phyloP scores from a whole-genome alignment of 1,140 invertebrate genomes.

The Pollicipes pollicipes region DNA sequence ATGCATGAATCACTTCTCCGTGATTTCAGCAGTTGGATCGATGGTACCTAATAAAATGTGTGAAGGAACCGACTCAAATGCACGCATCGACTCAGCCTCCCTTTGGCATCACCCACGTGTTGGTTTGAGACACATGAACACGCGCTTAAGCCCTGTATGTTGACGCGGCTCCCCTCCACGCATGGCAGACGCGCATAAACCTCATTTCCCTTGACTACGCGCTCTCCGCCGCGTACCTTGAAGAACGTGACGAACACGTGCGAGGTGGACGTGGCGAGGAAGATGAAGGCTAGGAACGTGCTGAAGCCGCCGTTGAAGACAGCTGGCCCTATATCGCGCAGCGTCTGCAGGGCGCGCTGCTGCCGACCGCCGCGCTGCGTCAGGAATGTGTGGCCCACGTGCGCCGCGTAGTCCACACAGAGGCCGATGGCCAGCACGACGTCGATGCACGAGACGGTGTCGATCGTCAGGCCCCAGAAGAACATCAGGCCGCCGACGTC shows the following conservation, averaged over 20 bases:
- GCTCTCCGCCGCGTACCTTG: no score
- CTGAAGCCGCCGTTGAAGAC: conserved; percentile 62
- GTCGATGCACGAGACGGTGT: conserved; percentile 65
- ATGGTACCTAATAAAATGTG: no score
- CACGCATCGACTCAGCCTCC: no score
- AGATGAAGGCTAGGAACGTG: conserved; percentile 53
- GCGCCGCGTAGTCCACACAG: conserved; percentile 73
- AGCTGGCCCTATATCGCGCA: conserved; percentile 56
- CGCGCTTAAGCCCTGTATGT: no score
- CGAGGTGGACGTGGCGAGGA: conserved; percentile 49
- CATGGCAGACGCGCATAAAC: no score
- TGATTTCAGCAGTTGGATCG: no score
- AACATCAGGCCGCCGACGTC: conserved; percentile 68
- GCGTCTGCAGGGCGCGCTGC: conserved; percentile 43
- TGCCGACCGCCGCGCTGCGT: conserved; percentile 32
- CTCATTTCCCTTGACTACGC: no score
- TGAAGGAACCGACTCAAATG: no score
- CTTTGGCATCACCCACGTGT: no score
- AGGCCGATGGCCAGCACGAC: conserved; percentile 68
- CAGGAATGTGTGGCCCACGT: conserved; percentile 40
- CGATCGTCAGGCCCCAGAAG: conserved; percentile 64
- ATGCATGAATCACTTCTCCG: no score
- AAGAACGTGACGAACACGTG: conserved; percentile 65
- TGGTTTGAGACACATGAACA: no score
- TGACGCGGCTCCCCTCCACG: no score